A percentile compares a stretch with the other conserved stretches of the same genome.
Conservation (phyloP, 2,113 vertebrate species). For the Menura novaehollandiae region DNA sequence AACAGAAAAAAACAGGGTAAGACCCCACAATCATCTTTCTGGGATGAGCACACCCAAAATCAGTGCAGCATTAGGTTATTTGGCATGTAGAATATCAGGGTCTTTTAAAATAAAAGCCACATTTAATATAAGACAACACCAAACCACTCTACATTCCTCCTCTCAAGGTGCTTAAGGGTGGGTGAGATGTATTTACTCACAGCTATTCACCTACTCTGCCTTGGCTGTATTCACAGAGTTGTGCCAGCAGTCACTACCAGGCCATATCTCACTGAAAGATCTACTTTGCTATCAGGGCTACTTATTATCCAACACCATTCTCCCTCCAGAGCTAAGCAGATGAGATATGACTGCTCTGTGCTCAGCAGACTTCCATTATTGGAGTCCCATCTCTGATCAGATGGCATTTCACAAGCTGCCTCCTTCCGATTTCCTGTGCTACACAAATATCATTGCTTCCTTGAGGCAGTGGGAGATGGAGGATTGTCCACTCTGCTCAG, state of each 20-base stretch:
- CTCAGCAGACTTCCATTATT: conserved; percentile 16
- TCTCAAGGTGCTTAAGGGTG: neutral
- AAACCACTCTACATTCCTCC: neutral
- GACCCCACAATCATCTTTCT: neutral
- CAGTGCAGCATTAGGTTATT: neutral
- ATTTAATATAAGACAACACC: neutral
- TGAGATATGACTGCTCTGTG: neutral
- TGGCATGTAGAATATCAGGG: neutral
- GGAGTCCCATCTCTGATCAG: neutral
- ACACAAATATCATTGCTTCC: conserved; percentile 22
- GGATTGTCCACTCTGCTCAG: conserved; percentile 36
- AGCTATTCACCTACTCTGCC: neutral
- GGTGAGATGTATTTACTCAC: neutral
- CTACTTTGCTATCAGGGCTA: neutral
- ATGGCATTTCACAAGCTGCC: neutral
- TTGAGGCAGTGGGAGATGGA: conserved; percentile 26
- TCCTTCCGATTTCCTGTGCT: conserved; percentile 19
- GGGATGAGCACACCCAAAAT: neutral
- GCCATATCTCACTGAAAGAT: neutral
- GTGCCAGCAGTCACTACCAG: neutral
- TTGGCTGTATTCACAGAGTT: neutral
- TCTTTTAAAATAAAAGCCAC: neutral
- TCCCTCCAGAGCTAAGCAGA: neutral
- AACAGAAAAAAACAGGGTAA: neutral
- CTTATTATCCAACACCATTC: neutral